Base-by-base conservation (phyloP, 2,888 invertebrate species). In the Netelia fuscicornis region DNA sequence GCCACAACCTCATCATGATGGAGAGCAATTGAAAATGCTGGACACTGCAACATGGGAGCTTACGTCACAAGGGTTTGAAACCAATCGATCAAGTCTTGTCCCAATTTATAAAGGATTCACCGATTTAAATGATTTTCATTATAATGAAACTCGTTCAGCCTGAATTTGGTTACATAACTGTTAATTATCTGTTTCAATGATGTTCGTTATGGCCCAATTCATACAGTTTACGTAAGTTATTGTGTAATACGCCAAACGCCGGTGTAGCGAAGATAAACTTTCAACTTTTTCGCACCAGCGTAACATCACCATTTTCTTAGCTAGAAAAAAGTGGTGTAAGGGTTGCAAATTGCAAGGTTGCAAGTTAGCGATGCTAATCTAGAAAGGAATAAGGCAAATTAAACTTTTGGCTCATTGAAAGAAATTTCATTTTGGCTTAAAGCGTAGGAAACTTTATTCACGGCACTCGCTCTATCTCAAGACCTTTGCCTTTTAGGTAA, bases 91-190 rank as follows among this genome's bases (percentile, higher is more conserved):
- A 54, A 79, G 20, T 30, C 2, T 30, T 30, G 1, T 5, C 0
- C 23, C 25, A 6, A 9, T 11, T 37, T 25, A 42, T 37, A 13
- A 54, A 71, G 23, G n/a, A 42, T 54, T 42, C 23, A 10, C 11
- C 44, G 52, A 37, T 23, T 37, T 65, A 44, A 67, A 64, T n/a
- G 25, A 58, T 67, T 80, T 64, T 64, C 23, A 13, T 56, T 56
- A 10, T 30, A 42, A 44, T 42, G 11, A 62, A 64, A 8, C 54
- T 2, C 2, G n/a, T 25, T 25, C 6, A 17, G 3, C 8, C n/a
- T 11, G 17, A 30, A 70, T 17, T 13, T 42, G 20, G 13, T 17
- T 37, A 1, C 8, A 3, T 23, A 25, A 30, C 8, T 25, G 44
- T 30, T 5, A 30, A 8, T 25, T n/a, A 13, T 17, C 25, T n/a